A percentile compares a stretch with the other conserved stretches of the same genome.
Evolutionary conservation across 2,113 vertebrate genomes (phyloP).

Genomic region (Phodopus roborovskii): DNA sequence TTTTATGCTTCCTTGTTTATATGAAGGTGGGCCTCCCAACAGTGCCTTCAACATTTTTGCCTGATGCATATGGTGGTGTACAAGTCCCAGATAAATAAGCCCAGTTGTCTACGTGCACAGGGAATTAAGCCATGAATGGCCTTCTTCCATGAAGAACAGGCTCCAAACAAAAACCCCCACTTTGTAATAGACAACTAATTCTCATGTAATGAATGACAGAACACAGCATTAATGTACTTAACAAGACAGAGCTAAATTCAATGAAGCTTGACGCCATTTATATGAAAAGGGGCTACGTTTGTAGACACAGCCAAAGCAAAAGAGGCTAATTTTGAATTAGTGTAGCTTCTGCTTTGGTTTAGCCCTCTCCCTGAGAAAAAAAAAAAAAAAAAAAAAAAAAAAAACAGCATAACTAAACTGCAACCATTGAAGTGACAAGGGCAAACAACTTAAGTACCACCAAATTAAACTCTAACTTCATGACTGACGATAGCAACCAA

Average conservation of each 20-base stretch:
- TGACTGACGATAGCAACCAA: constrained; percentile 49
- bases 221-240: constrained; percentile 78
- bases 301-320: constrained; percentile 65
- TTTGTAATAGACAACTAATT: constrained; percentile 77
- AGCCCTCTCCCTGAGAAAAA: constrained; percentile 55
- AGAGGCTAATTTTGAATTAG: constrained; percentile 72
- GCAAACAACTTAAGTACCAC: constrained; percentile 59
- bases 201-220: constrained; percentile 80
- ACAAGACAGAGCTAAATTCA: constrained; percentile 79
- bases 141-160: constrained; percentile 57
- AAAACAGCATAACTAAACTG: constrained; percentile 76
- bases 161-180: constrained; percentile 68
- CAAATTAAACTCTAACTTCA: constrained; percentile 64
- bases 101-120: neutral
- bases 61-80: neutral
- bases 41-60: neutral
- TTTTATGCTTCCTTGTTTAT: constrained; percentile 47
- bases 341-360: constrained; percentile 77
- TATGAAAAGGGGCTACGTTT: constrained; percentile 75
- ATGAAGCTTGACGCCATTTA: constrained; percentile 80
- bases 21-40: constrained; percentile 41
- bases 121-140: constrained; percentile 68
- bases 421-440: constrained; percentile 63
- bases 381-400: constrained; percentile 79
- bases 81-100: constrained; percentile 51